These are phyloP conservation scores for Drosophila flavopinicola DNA, from an alignment of 2,888 invertebrate species.

Conservation along the genomic window DNA sequence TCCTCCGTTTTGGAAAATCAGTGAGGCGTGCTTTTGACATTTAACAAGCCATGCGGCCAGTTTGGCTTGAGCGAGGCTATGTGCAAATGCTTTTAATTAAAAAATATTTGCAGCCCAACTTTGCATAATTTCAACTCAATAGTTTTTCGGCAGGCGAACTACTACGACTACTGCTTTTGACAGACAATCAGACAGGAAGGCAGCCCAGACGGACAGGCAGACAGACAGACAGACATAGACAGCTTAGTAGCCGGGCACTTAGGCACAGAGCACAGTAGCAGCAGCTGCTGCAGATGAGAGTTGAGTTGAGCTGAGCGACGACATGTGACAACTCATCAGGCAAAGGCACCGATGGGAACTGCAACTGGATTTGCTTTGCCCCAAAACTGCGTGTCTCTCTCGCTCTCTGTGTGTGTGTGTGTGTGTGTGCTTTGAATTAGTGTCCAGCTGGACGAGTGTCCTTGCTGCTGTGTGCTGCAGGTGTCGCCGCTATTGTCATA, in stretches of 20 bases:
- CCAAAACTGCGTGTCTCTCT: constrained; percentile 1
- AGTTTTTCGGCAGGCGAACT: constrained; percentile 49
- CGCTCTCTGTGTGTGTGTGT: background rate
- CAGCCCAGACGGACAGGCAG: constrained; percentile 4
- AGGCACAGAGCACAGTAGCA: constrained; percentile 32
- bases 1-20: constrained; percentile 50
- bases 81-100: constrained; percentile 71
- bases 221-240: constrained; percentile 5
- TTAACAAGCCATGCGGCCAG: constrained; percentile 66
- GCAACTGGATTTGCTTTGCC: constrained; percentile 31
- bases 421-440: constrained; percentile 54
- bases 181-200: constrained; percentile 13
- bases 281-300: constrained; percentile 14
- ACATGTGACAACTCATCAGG: constrained; percentile 78
- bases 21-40: constrained; percentile 73
- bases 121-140: constrained; percentile 70
- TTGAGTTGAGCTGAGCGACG: constrained; percentile 43
- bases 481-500: constrained; percentile 60
- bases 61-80: constrained; percentile 48
- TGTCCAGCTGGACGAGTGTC: constrained; percentile 36
- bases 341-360: constrained; percentile 57
- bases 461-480: constrained; percentile 36
- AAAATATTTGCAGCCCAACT: constrained; percentile 69
- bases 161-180: constrained; percentile 28
- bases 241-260: constrained; percentile 55